A percentile compares a stretch with the other conserved stretches of the same genome.
phyloP scores from a whole-genome alignment of 2,113 vertebrate species.

The Strix uralensis region DNA sequence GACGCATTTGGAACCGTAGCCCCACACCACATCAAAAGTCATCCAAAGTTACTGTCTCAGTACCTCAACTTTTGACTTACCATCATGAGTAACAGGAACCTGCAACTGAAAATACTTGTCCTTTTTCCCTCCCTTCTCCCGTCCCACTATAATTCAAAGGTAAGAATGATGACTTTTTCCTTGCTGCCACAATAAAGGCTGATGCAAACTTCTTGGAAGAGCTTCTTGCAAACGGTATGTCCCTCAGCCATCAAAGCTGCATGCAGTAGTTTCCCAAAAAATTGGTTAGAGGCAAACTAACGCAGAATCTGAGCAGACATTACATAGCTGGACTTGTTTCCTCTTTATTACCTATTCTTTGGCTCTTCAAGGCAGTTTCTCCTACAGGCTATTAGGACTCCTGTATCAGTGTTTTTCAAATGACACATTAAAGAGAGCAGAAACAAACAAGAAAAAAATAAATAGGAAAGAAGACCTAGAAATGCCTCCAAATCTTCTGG shows the following conservation, averaged over 20 bases:
- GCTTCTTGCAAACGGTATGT: not conserved
- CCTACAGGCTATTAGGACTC: not conserved
- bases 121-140: not conserved
- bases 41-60: not conserved
- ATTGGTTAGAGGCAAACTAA: not conserved
- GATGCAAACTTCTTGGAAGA: not conserved
- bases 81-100: not conserved
- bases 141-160: rapidly evolving
- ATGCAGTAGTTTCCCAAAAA: not conserved
- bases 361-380: not conserved
- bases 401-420: not conserved
- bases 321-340: not conserved
- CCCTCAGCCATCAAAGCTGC: not conserved
- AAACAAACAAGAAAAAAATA: not conserved
- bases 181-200: not conserved
- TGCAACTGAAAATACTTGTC: not conserved
- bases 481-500: not conserved
- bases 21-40: not conserved
- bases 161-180: not conserved
- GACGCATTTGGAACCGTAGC: not conserved
- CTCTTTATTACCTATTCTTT: not conserved
- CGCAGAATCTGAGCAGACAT: not conserved
- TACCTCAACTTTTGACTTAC: too few species aligned
- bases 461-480: not conserved
- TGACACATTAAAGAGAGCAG: not conserved